Percentiles rank a stretch among this genome's conserved stretches.
phyloP scores from a whole-genome alignment of 2,797 vertebrate species.

The Rhincodon typus region DNA sequence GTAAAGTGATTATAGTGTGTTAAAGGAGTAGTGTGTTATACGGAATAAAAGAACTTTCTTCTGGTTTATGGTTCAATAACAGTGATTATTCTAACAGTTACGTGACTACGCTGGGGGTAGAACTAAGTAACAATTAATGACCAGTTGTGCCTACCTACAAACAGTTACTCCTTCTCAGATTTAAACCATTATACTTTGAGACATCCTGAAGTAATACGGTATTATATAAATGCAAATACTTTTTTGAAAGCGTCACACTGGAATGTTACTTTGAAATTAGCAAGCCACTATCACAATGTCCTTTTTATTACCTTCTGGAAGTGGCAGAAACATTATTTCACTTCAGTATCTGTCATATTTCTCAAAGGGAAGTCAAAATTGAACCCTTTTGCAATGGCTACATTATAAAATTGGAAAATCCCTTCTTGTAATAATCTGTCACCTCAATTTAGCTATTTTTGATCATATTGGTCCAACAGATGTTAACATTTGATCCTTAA shows the following conservation, averaged over 20 bases:
- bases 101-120: not conserved
- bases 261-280: not conserved
- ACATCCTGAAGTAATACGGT: not conserved
- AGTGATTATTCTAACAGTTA: not conserved
- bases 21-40: not conserved
- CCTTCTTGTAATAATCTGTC: not conserved
- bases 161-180: not conserved
- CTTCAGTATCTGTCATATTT: not conserved
- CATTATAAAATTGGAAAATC: not conserved
- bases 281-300: not conserved
- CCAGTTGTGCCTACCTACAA: not conserved
- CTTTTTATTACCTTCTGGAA: not conserved
- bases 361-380: not conserved
- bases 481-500: not conserved
- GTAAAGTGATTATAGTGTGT: not conserved
- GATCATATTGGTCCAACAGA: not conserved
- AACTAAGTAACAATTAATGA: not conserved
- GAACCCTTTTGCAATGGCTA: not conserved
- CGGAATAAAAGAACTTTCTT: not conserved
- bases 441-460: not conserved
- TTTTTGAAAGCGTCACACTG: not conserved
- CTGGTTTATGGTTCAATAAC: not conserved
- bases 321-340: constrained; percentile 16
- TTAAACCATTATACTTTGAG: not conserved
- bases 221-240: not conserved